A percentile compares a stretch with the other conserved stretches of the same genome.
phyloP scores from a whole-genome alignment of 1,140 invertebrate species.

The Bacillus rossius region DNA sequence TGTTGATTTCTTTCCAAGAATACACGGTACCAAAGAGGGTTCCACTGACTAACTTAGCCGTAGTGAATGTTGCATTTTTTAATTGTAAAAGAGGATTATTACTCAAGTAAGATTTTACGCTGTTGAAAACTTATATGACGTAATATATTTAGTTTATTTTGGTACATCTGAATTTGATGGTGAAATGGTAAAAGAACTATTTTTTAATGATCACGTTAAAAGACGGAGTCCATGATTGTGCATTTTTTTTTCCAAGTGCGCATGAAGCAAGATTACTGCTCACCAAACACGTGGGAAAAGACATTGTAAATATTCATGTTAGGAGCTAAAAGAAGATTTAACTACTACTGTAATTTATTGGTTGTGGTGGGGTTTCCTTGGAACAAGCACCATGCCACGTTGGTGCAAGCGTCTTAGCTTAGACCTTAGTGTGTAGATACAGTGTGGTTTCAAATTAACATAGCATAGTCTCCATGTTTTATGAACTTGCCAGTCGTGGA shows the following conservation, averaged over 20 bases:
- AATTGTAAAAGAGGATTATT: too few species aligned
- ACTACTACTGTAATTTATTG: background rate
- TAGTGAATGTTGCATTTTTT: too few species aligned
- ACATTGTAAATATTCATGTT: slow-evolving; percentile 1
- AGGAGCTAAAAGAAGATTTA: background rate
- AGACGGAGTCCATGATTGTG: slow-evolving; percentile 9
- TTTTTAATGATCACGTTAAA: slow-evolving; percentile 13
- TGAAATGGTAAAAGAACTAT: slow-evolving; percentile 11
- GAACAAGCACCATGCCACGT: background rate
- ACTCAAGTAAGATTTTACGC: slow-evolving; percentile 10
- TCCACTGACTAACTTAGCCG: too few species aligned
- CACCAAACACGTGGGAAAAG: background rate
- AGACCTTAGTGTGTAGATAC: background rate
- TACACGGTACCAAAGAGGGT: too few species aligned
- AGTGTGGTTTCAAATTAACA: background rate
- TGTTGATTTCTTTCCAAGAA: too few species aligned
- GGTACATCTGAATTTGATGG: slow-evolving; percentile 15
- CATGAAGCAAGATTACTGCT: background rate
- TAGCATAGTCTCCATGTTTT: background rate
- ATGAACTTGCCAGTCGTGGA: slow-evolving; percentile 2
- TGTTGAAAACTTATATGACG: slow-evolving; percentile 8
- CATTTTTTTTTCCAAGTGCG: slow-evolving; percentile 3
- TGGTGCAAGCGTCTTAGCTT: slow-evolving; percentile 2
- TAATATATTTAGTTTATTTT: slow-evolving; percentile 16
- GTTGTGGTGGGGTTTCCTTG: background rate